Evolutionary conservation across 2,797 vertebrate genomes (phyloP), one percentile per base, ranked within the genome.

Genomic region (Harpagifer antarcticus): DNA sequence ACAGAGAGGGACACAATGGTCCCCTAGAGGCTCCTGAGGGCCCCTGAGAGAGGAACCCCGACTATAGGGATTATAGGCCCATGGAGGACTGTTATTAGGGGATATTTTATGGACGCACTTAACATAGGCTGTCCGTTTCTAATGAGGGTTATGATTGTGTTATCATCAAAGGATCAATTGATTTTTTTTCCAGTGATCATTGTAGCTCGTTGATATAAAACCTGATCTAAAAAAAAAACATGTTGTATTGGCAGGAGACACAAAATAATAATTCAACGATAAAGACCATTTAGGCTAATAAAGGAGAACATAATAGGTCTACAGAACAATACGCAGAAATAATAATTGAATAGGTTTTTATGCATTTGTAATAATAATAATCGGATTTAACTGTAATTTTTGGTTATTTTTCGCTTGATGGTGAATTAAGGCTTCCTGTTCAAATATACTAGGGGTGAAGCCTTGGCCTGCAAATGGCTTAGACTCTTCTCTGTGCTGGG

Each of bases 1-100:
- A 95, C 90, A 94, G 76, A 70, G 81, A 62, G 73, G 68, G 66
- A 59, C 82, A 92, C 91, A 92, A 92, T 91, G 84, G 89, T 76
- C 87, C 90, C 87, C 73, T 47, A 85, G 85, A 88, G 86, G 78
- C 83, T 84, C 86, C 91, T 72, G 85, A 83, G 82, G 87, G 84
- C 81, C 82, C 87, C 88, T 68, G 82, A 86, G 91, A 89, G 87
- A 87, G 82, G 63, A 75, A 78, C 78, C 70, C 75, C 74, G 48
- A 81, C 78, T 81, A 74, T 59, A 80, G 74, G 84, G 86, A 91
- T 92, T 91, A 91, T 77, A 44, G 77, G 54, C 73, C 79, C 40
- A 67, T 60, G 59, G 55, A 79, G 68, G 74, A 74, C 77, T 48
- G 69, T 33, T 68, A 73, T 73, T 73, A 71, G 43, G 48, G 27